Conservation (phyloP, 2,113 vertebrate species). For the Lepus timidus region DNA sequence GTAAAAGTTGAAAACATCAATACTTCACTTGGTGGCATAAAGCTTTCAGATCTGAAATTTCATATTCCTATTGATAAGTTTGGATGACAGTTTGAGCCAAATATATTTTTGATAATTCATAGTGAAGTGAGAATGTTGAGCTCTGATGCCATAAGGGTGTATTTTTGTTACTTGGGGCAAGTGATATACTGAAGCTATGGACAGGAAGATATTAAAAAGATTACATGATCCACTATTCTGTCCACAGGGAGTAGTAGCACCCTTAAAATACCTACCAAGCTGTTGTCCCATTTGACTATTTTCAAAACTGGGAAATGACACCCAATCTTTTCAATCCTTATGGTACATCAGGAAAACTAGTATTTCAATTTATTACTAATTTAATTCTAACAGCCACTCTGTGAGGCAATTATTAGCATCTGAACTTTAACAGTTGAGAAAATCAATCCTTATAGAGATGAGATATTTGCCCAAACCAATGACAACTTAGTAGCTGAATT, state of each 20-base stretch:
- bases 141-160: not conserved
- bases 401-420: not conserved
- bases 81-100: not conserved
- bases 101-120: not conserved
- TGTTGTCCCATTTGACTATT: not conserved
- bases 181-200: not conserved
- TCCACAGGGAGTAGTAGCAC: not conserved
- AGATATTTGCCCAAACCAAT: not conserved
- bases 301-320: not conserved
- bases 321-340: not conserved
- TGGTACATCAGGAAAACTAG: not conserved
- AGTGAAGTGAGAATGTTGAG: not conserved
- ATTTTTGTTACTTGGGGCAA: not conserved
- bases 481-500: not conserved
- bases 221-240: not conserved
- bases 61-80: not conserved
- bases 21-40: not conserved
- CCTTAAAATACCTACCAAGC: not conserved
- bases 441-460: not conserved
- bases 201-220: not conserved
- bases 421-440: not conserved
- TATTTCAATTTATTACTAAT: not conserved
- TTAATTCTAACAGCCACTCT: not conserved
- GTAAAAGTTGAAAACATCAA: not conserved
- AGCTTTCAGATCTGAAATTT: constrained; percentile 34